phyloP scores from a whole-genome alignment of 2,888 invertebrate genomes.

The Acrocera orbiculus region DNA sequence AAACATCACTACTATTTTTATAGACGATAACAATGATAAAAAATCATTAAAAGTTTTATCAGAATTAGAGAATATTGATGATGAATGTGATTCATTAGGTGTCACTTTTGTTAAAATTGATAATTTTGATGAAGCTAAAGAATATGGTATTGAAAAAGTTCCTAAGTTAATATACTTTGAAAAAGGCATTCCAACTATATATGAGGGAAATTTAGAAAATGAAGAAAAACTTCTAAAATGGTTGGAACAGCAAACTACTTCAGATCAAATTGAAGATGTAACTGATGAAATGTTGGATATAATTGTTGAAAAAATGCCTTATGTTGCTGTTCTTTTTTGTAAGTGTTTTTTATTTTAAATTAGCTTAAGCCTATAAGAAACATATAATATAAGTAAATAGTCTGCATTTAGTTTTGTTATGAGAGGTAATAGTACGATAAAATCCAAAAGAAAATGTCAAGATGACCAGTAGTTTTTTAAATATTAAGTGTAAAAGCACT shows the following conservation, averaged over 20 bases:
- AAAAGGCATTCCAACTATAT: constrained; percentile 55
- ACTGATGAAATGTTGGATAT: constrained; percentile 88
- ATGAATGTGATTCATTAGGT: constrained; percentile 75
- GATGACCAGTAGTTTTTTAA: too few relatives aligned
- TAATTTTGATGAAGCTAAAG: constrained; percentile 73
- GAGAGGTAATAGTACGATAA: too few relatives aligned
- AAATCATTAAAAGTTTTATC: constrained; percentile 70
- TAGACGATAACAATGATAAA: constrained; percentile 78
- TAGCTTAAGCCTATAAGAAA: constrained; percentile 4
- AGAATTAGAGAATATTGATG: constrained; percentile 85
- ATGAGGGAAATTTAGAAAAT: constrained; percentile 72
- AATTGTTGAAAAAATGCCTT: constrained; percentile 71
- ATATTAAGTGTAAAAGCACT: too few relatives aligned
- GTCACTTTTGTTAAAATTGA: constrained; percentile 86
- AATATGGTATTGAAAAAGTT: constrained; percentile 78
- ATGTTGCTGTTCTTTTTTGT: constrained; percentile 85
- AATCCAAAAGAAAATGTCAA: too few relatives aligned
- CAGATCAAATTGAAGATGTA: constrained; percentile 84
- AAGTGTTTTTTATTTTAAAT: constrained; percentile 29
- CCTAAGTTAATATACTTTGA: constrained; percentile 72
- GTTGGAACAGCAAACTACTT: constrained; percentile 68
- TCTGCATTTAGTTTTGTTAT: too few relatives aligned
- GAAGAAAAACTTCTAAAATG: constrained; percentile 76
- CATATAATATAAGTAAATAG: too few relatives aligned
- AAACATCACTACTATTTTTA: neutral